phyloP scores from a whole-genome alignment of 2,888 invertebrate genomes.

The Lochmaea crataegi region DNA sequence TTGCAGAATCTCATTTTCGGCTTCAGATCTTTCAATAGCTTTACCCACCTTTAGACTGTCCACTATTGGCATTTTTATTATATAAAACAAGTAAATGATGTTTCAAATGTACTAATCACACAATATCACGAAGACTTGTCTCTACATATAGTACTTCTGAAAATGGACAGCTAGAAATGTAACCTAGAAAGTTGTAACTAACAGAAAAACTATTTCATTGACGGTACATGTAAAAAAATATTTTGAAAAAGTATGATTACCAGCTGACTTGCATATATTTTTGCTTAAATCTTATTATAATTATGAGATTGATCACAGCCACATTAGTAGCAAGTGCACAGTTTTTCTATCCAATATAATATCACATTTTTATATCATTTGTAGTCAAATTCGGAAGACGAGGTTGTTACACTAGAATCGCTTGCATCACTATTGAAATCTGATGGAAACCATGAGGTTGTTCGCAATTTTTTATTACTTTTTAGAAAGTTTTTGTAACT shows the following conservation, averaged over 20 bases:
- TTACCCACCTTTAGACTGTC: too few relatives aligned
- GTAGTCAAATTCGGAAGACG: neutral
- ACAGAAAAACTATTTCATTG: neutral
- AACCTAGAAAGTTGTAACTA: too few relatives aligned
- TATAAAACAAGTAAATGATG: too few relatives aligned
- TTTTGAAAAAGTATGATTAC: neutral
- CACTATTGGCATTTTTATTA: too few relatives aligned
- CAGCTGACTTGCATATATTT: neutral
- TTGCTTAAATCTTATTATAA: neutral
- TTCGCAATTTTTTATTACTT: constrained; percentile 36
- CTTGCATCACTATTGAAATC: constrained; percentile 1
- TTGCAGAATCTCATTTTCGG: too few relatives aligned
- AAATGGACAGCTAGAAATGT: too few relatives aligned
- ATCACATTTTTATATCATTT: constrained; percentile 17
- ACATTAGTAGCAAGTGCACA: constrained; percentile 4
- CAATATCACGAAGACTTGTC: too few relatives aligned
- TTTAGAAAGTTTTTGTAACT: constrained; percentile 36
- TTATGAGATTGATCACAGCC: constrained; percentile 20
- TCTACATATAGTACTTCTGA: too few relatives aligned
- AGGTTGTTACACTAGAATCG: constrained; percentile 9
- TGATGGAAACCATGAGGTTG: constrained; percentile 32
- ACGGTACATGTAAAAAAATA: neutral
- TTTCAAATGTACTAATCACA: too few relatives aligned
- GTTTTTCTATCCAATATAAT: constrained; percentile 7
- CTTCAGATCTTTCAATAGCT: too few relatives aligned